phyloP scores from a whole-genome alignment of 2,888 invertebrate species.

The Colletes collaris region DNA sequence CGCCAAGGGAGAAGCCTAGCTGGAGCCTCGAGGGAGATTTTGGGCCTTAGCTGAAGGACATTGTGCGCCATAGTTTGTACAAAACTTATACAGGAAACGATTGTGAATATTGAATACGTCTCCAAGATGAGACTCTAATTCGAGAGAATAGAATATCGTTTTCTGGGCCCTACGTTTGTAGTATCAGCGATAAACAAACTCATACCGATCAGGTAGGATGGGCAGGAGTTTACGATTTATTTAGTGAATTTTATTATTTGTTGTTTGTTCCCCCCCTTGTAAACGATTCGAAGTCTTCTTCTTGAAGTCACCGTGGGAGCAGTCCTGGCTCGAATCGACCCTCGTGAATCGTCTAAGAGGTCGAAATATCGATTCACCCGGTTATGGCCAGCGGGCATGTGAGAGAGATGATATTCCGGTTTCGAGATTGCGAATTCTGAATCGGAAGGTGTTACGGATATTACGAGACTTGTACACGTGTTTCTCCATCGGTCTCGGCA shows the following conservation, averaged over 20 bases:
- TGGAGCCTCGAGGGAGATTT: neutral
- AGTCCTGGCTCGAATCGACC: constrained; percentile 12
- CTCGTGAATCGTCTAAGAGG: constrained; percentile 20
- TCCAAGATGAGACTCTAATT: no score
- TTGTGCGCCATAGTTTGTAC: no score
- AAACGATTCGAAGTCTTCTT: neutral
- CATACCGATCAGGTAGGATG: no score
- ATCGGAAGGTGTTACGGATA: neutral
- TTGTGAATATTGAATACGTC: no score
- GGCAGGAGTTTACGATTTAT: no score
- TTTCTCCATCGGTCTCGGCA: no score
- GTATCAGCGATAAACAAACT: no score
- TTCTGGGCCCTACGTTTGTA: no score
- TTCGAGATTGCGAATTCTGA: constrained; percentile 24
- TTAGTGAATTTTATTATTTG: no score
- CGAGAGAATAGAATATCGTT: no score
- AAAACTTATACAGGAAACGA: no score
- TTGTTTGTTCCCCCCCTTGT: no score
- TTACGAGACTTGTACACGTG: neutral
- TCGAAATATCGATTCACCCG: constrained; percentile 18
- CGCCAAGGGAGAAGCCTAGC: neutral
- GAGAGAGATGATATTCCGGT: constrained; percentile 33
- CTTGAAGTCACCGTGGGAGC: constrained; percentile 4
- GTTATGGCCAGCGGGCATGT: constrained; percentile 8
- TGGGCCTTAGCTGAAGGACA: neutral